A percentile compares a stretch with the other conserved stretches of the same genome.
These are phyloP conservation scores for Ctenicera cuprea DNA, from an alignment of 2,888 invertebrate genomes.

Conservation along the genomic window DNA sequence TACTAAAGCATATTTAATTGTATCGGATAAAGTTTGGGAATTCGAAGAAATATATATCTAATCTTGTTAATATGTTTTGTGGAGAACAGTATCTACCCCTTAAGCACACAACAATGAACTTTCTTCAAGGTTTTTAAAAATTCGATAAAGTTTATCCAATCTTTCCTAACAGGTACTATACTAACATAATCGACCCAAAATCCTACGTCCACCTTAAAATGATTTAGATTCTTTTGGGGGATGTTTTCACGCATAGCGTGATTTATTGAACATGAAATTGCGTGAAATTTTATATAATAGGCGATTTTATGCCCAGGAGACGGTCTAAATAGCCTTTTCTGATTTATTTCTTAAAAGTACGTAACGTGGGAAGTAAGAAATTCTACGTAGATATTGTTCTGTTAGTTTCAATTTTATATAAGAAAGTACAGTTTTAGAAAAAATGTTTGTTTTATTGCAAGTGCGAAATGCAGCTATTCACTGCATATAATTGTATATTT, in stretches of 20 bases:
- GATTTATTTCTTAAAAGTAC: slow-evolving; percentile 56
- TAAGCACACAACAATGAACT: neutral
- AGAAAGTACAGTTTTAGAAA: neutral
- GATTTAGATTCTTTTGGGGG: slow-evolving; percentile 50
- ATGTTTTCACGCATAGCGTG: slow-evolving; percentile 60
- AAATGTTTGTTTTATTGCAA: too few species aligned
- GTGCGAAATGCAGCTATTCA: too few species aligned
- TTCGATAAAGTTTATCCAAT: slow-evolving; percentile 36
- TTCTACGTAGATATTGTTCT: neutral
- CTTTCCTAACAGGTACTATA: slow-evolving; percentile 38
- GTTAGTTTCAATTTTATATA: neutral
- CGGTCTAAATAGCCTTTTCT: slow-evolving; percentile 59
- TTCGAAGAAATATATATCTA: too few species aligned
- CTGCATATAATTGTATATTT: too few species aligned
- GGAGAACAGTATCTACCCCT: too few species aligned
- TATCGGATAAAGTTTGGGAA: too few species aligned
- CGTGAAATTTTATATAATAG: slow-evolving; percentile 65
- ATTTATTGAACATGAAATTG: slow-evolving; percentile 65
- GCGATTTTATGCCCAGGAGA: slow-evolving; percentile 61
- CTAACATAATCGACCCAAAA: slow-evolving; percentile 27
- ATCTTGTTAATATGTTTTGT: neutral
- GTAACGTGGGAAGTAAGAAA: slow-evolving; percentile 49
- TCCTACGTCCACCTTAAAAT: slow-evolving; percentile 46
- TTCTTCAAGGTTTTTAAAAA: slow-evolving; percentile 27
- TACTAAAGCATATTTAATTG: too few species aligned